Base-by-base conservation (phyloP, 2,113 vertebrate genomes). In the Hyperopisus bebe region DNA sequence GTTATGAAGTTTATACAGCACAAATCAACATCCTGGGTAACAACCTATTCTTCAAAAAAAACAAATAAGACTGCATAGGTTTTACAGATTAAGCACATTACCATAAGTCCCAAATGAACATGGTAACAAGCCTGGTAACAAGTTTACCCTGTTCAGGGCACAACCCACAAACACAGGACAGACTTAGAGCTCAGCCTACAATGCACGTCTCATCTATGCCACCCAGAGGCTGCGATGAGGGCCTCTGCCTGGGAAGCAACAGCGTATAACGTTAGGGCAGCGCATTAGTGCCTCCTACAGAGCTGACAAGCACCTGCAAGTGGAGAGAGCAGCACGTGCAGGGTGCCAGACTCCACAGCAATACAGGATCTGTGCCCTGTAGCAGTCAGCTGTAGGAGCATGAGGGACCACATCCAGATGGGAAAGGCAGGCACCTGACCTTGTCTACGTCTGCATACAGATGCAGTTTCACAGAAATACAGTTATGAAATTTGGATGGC, bases 231-330 rank as follows among this genome's bases (percentile, higher is more conserved):
- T 80, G 74, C 8, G 74, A 80, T 80, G 74, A 80, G 74, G 74
- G 35, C 35, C 35, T 80, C 74, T 42, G 74, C 74, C 35, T 70
- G n/a, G 8, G 62, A 10, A 31, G n/a, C 10, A 4, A 70, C n/a
- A 31, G 27, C n/a, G 0, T 70, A 70, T 70, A 70, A 42, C 74
- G 31, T 80, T 42, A 42, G 31, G 31, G 74, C 35, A 39, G 74
- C 6, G 31, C 74, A 80, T 80, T 80, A 80, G 74, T 80, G 74
- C 31, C 74, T 80, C 74, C 74, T 80, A 80, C 74, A 80, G 74
- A 19, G 31, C 13, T 42, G 35, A 80, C 35, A 80, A 42, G 74
- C 27, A 31, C 66, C 27, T 62, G 55, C 55, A 62, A 62, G 55
- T 62, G 5, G 24, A 62, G 7, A 62, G 55, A 62, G 55, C 27